Evolutionary conservation across 1,140 invertebrate species (phyloP).

Genomic region (Batillaria attramentaria): DNA sequence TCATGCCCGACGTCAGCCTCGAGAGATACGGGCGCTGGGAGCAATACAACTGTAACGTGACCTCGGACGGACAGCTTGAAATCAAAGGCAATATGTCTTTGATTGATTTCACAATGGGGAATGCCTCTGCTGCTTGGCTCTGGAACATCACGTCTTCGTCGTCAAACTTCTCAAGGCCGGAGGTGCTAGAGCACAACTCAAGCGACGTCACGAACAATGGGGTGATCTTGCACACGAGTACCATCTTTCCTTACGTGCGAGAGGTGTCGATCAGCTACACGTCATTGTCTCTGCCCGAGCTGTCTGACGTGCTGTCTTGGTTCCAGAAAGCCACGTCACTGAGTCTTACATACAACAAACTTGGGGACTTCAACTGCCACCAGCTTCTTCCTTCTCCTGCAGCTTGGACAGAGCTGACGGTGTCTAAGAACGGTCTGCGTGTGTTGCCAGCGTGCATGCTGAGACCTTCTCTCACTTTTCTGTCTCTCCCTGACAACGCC

Average conservation of each 20-base stretch:
- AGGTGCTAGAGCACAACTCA: not conserved
- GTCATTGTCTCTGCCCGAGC: not conserved
- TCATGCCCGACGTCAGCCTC: not conserved
- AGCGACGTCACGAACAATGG: not conserved
- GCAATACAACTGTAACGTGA: not conserved
- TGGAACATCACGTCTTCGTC: not conserved
- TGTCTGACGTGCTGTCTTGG: slow-evolving; percentile 7
- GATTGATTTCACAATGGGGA: not conserved
- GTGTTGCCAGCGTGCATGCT: slow-evolving; percentile 7
- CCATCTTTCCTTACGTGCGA: slow-evolving; percentile 14
- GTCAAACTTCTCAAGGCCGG: not conserved
- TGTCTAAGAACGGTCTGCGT: not conserved
- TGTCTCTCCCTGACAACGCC: slow-evolving; percentile 1
- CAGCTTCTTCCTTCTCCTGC: slow-evolving; percentile 9
- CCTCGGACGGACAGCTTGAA: not conserved
- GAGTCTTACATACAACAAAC: not conserved
- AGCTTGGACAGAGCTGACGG: not conserved
- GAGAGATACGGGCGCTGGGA: not conserved
- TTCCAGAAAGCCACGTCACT: slow-evolving; percentile 4
- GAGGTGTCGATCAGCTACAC: not conserved
- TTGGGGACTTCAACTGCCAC: slow-evolving; percentile 8
- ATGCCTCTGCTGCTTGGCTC: not conserved
- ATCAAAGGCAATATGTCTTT: not conserved
- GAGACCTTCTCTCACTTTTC: not conserved
- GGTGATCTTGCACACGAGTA: not conserved